Conservation (phyloP, 2,797 vertebrate species). For the Fistularia commersonii region DNA sequence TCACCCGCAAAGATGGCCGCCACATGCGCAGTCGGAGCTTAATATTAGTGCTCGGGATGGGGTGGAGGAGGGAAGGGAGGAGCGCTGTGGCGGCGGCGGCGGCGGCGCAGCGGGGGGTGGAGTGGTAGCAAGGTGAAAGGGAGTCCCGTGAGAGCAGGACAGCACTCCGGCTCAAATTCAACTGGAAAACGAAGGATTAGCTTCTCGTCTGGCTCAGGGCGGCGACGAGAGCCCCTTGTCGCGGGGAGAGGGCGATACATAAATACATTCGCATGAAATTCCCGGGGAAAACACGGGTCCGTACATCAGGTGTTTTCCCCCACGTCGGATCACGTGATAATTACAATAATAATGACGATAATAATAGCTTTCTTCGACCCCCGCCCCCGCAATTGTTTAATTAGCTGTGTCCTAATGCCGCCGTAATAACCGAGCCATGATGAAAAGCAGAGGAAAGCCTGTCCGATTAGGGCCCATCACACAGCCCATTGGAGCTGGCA, state of each 20-base stretch:
- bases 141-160: conserved; percentile 53
- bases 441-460: conserved; percentile 72
- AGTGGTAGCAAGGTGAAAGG: conserved; percentile 53
- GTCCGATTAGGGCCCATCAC: conserved; percentile 88
- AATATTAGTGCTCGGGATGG: conserved; percentile 30
- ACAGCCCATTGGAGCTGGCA: conserved; percentile 91
- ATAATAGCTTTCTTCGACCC: background rate
- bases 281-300: too few species aligned
- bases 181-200: conserved; percentile 66
- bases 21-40: conserved; percentile 36
- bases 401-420: conserved; percentile 49
- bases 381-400: conserved; percentile 38
- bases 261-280: too few species aligned
- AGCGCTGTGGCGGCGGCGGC: too few species aligned
- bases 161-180: conserved; percentile 59
- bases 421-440: conserved; percentile 47
- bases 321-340: too few species aligned
- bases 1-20: conserved; percentile 29
- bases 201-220: conserved; percentile 55
- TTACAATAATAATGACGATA: conserved; percentile 14
- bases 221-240: conserved; percentile 60
- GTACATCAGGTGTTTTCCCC: too few species aligned
- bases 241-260: too few species aligned
- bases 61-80: background rate
- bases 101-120: too few species aligned